Base-by-base conservation (phyloP, 2,888 invertebrate species). In the Girardia tigrina region DNA sequence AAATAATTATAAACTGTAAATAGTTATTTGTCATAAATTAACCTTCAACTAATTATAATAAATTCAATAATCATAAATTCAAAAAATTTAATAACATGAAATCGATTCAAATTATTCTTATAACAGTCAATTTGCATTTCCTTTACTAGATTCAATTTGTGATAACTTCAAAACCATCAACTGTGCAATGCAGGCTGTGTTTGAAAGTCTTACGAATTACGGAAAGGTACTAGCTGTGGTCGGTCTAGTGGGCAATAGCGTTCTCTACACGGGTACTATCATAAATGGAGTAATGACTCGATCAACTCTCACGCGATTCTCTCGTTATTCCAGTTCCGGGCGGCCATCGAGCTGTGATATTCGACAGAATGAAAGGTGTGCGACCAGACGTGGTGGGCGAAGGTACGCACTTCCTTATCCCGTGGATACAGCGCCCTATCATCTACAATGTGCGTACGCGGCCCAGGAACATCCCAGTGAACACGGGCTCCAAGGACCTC, bases 401-500 rank as follows among this genome's bases (percentile, higher is more conserved):
- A 86, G 98, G 98, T 71, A 98, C 98, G 78, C 98, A 99, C 86
- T 98, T 98, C 85, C 90, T 91, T 81, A 90, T 99, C 83, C 98
- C 98, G 2, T 97, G 97, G 95, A 90, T 99, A 70, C 98, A 99
- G 85, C 89, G 89, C 81, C 97, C 98, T n/a, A 91, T 98, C 79
- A 90, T 97, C 80, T 98, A 93, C 85, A 97, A 99, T 85, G 92
- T 97, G 80, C 88, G 98, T 79, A 92, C 95, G 0, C 89, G 93
- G 80, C 97, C 98, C 71, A 89, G 97, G 85, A 94, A 94, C 86
- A 90, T 99, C 20, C 94, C 95, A 0, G 94, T 94, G 14, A 87
- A 94, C 71, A 98, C 98, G 76, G 98, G 97, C 81, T 94, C 94
- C 84, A 99, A 98, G 90, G 98, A 98, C 90, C 88, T 98, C 80